Percentiles rank a stretch among this genome's conserved stretches.
Evolutionary conservation across 2,797 vertebrate species (phyloP).

Genomic region (Odontamblyopus lacepedii): DNA sequence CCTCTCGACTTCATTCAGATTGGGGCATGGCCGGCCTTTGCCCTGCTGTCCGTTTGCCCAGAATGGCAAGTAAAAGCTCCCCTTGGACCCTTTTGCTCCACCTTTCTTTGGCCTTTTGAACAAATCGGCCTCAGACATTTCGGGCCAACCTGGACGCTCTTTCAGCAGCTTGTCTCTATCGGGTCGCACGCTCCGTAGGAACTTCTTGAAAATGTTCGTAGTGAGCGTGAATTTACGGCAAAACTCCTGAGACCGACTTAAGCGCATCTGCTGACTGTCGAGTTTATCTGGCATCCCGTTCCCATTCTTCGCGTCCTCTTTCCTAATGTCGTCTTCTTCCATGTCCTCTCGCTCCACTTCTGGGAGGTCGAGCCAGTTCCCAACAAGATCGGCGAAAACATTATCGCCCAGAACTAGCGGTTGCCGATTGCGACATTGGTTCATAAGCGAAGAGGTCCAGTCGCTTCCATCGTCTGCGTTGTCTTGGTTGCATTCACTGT

Average conservation of each 20-base stretch:
- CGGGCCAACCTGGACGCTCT: slow-evolving; percentile 89
- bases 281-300: slow-evolving; percentile 64
- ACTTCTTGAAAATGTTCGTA: slow-evolving; percentile 95
- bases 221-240: slow-evolving; percentile 91
- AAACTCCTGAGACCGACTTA: slow-evolving; percentile 86
- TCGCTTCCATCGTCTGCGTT: slow-evolving; percentile 83
- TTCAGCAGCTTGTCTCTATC: slow-evolving; percentile 92
- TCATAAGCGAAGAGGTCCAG: slow-evolving; percentile 95
- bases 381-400: slow-evolving; percentile 93
- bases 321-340: slow-evolving; percentile 65
- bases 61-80: slow-evolving; percentile 85
- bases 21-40: slow-evolving; percentile 70
- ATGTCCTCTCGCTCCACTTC: slow-evolving; percentile 79
- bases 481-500: slow-evolving; percentile 75
- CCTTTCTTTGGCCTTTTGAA: slow-evolving; percentile 87
- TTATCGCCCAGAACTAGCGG: slow-evolving; percentile 94
- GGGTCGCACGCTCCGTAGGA: slow-evolving; percentile 89
- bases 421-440: slow-evolving; percentile 89
- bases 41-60: slow-evolving; percentile 75
- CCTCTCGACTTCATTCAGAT: slow-evolving; percentile 53
- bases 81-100: slow-evolving; percentile 76
- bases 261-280: slow-evolving; percentile 68
- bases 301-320: slow-evolving; percentile 62
- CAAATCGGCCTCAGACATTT: slow-evolving; percentile 73
- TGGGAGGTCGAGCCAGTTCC: slow-evolving; percentile 95